phyloP scores from a whole-genome alignment of 2,797 vertebrate species.

The Onychomys arenicola region DNA sequence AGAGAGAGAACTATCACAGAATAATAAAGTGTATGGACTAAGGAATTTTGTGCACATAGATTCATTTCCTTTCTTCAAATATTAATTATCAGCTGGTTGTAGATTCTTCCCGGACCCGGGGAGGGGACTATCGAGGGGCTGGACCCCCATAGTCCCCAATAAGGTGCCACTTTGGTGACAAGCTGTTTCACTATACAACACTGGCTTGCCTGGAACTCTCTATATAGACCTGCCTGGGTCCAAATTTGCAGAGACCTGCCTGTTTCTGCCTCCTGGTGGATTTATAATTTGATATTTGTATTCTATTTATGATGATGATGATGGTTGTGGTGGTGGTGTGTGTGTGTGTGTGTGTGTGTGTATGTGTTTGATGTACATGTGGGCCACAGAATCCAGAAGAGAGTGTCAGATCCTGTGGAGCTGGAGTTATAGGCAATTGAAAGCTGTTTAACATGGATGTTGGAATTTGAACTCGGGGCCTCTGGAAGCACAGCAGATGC shows the following conservation, averaged over 20 bases:
- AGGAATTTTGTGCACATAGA: too few relatives aligned
- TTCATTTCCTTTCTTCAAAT: too few relatives aligned
- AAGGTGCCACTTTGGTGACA: neutral
- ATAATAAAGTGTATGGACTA: too few relatives aligned
- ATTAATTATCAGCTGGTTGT: too few relatives aligned
- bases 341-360: neutral
- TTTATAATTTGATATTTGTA: neutral
- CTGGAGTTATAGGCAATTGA: neutral
- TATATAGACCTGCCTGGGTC: neutral
- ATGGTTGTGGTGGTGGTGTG: neutral
- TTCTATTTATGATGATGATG: neutral
- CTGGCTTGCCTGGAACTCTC: neutral
- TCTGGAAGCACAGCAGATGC: neutral
- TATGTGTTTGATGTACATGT: neutral
- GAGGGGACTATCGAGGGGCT: too few relatives aligned
- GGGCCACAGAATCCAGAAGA: neutral
- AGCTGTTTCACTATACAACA: neutral
- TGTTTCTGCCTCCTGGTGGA: neutral
- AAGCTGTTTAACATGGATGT: neutral
- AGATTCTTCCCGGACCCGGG: too few relatives aligned
- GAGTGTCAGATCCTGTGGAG: neutral
- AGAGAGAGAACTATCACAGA: too few relatives aligned
- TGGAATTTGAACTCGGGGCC: neutral
- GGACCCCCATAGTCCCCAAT: too few relatives aligned
- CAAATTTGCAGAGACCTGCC: neutral